These are phyloP conservation scores for Leucopternis melanops DNA, from an alignment of 2,113 vertebrate species.

Conservation along the genomic window DNA sequence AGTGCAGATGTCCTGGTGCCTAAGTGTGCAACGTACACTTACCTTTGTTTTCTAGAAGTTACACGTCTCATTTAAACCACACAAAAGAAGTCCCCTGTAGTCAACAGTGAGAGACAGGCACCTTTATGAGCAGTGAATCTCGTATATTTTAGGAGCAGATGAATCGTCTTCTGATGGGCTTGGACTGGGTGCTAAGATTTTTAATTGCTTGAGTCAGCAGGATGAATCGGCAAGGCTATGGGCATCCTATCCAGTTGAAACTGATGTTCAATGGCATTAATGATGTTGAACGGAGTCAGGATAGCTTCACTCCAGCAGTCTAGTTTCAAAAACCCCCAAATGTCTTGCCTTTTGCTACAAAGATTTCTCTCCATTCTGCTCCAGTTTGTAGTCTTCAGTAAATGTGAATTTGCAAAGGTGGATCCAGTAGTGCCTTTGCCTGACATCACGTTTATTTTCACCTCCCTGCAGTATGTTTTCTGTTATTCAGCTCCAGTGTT, in stretches of 20 bases:
- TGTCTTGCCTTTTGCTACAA: not conserved
- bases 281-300: not conserved
- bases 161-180: not conserved
- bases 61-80: accelerated
- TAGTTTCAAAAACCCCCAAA: not conserved
- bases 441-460: not conserved
- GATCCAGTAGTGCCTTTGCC: not conserved
- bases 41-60: not conserved
- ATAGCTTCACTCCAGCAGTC: not conserved
- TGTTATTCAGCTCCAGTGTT: not conserved
- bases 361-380: not conserved
- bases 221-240: not conserved
- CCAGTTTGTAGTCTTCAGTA: not conserved
- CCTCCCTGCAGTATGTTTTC: not conserved
- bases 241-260: not conserved
- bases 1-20: not conserved
- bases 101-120: not conserved
- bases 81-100: not conserved
- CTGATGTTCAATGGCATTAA: not conserved
- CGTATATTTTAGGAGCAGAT: not conserved
- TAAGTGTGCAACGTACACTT: accelerated
- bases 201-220: not conserved
- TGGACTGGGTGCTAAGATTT: not conserved
- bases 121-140: not conserved
- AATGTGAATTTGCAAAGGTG: not conserved